These are phyloP conservation scores for Tenodera sinensis DNA, from an alignment of 2,888 invertebrate species.

Conservation along the genomic window DNA sequence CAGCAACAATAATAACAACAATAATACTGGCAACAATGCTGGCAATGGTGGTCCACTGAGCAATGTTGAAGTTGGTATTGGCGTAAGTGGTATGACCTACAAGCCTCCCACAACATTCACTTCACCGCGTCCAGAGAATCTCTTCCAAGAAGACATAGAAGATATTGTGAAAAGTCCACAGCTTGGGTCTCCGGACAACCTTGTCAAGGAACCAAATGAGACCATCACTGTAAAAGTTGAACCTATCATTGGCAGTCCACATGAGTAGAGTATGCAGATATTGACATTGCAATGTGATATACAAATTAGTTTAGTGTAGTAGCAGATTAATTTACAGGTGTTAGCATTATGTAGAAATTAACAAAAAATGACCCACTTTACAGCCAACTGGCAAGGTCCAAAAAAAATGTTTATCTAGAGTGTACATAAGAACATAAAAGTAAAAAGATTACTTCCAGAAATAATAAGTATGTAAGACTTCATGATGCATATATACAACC, in stretches of 20 bases:
- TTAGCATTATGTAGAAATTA: conserved; percentile 6
- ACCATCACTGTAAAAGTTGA: conserved; percentile 28
- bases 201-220: conserved; percentile 28
- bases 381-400: conserved; percentile 21
- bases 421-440: conserved; percentile 19
- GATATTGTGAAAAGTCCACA: conserved; percentile 58
- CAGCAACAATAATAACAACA: conserved; percentile 24
- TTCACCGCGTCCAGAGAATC: conserved; percentile 50
- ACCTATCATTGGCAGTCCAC: conserved; percentile 21
- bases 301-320: not conserved
- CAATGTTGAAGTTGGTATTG: conserved; percentile 55
- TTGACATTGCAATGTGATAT: not conserved
- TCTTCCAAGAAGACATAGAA: conserved; percentile 61
- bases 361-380: conserved; percentile 17
- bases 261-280: conserved; percentile 21
- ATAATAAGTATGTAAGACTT: conserved; percentile 29
- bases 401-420: conserved; percentile 16
- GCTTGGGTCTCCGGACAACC: conserved; percentile 24
- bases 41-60: conserved; percentile 49
- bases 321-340: not conserved
- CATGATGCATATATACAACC: conserved; percentile 17
- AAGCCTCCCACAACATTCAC: conserved; percentile 44
- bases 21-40: conserved; percentile 56
- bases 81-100: conserved; percentile 61
- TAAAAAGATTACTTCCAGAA: conserved; percentile 29